Base-by-base conservation (phyloP, 1,140 invertebrate species). In the Hyposmocoma kahamanoa region DNA sequence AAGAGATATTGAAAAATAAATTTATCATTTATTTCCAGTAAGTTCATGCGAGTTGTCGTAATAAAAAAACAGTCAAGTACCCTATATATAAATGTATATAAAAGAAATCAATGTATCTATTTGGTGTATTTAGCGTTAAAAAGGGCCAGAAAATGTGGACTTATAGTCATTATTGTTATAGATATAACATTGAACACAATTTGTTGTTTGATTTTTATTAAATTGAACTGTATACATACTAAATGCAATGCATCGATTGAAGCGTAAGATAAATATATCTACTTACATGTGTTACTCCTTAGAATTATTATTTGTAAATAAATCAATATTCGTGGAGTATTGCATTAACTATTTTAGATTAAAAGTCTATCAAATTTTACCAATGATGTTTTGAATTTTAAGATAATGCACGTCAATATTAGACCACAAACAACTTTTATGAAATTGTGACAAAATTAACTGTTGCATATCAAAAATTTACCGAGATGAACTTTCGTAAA, bases 221-320 rank as follows among this genome's bases (percentile, higher is more conserved):
- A 84, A 84, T 84, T 84, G 76, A 84, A 84, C 80, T 80, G 64
- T 70, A 62, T 63, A 71, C 70, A 79, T 72, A 66, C 55, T 72
- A 72, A 83, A 84, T 84, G 80, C 80, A 82, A 82, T 84, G 80
- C 78, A 84, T 84, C 68, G 50, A 69, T 70, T 72, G 68, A 72
- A 78, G 64, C 56, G 80, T 84, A 84, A 84, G 78, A 80, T 84
- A 82, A 68, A 81, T 81, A 66, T 84, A 84, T 84, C 80, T 79
- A 71, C 70, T 63, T 47, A 45, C 39, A 56, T 75, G 59, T 48
- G 65, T 43, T 74, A 74, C 74, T 75, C 59, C 56, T 67, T 69
- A 66, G 45, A 63, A 65, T 59, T 48, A 42, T 57, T 55, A 48
- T 52, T 32, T 56, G 63, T 53, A 47, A 39, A 53, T 56, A 59